These are phyloP conservation scores for Leptoteleia sp. DNA, from an alignment of 1,140 invertebrate species.

Conservation along the genomic window DNA sequence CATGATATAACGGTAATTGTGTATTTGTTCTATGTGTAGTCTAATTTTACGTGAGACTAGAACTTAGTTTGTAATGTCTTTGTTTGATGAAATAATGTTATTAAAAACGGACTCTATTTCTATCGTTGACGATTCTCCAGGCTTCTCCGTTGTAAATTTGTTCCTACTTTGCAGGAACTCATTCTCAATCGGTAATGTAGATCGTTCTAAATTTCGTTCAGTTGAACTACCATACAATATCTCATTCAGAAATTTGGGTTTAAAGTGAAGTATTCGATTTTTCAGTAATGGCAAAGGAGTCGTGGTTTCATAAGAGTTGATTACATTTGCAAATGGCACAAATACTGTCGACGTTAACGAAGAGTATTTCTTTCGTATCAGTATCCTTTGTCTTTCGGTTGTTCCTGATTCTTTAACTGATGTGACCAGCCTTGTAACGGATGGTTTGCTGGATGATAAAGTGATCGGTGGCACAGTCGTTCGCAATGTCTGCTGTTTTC, in stretches of 20 bases:
- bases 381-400: constrained; percentile 79
- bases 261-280: constrained; percentile 39
- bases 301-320: constrained; percentile 21
- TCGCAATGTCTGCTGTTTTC: constrained; percentile 74
- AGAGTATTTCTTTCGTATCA: constrained; percentile 78
- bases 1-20: too few relatives aligned
- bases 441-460: constrained; percentile 70
- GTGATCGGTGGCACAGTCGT: constrained; percentile 61
- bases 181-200: constrained; percentile 77
- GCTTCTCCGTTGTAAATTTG: constrained; percentile 74
- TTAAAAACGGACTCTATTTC: constrained; percentile 80
- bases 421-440: constrained; percentile 79
- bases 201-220: constrained; percentile 72
- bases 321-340: constrained; percentile 66
- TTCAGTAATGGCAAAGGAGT: constrained; percentile 15
- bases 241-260: constrained; percentile 71
- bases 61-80: constrained; percentile 55
- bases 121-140: constrained; percentile 78
- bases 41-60: constrained; percentile 61
- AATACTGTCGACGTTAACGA: constrained; percentile 74
- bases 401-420: constrained; percentile 80
- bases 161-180: constrained; percentile 68
- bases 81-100: constrained; percentile 70
- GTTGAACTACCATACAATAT: constrained; percentile 69
- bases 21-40: constrained; percentile 23